phyloP scores from a whole-genome alignment of 1,140 invertebrate genomes.

The Drosophila setifemur region DNA sequence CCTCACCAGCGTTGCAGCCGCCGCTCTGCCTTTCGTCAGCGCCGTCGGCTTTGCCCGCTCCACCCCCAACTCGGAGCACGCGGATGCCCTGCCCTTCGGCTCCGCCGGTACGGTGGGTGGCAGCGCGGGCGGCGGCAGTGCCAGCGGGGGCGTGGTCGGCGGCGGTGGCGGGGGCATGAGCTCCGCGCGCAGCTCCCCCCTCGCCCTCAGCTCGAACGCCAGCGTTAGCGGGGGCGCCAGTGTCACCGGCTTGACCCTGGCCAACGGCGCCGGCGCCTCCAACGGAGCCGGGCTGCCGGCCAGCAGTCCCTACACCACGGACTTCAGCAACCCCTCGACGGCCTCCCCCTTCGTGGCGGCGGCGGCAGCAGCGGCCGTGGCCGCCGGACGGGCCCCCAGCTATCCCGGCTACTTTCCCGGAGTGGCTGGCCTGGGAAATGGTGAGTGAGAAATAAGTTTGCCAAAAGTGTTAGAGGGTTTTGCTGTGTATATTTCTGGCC shows the following conservation, averaged over 20 bases:
- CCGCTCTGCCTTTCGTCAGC: slow-evolving; percentile 70
- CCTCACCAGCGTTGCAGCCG: slow-evolving; percentile 66
- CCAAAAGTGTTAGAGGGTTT: too few relatives aligned
- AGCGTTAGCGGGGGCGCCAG: slow-evolving; percentile 70
- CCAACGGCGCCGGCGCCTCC: slow-evolving; percentile 70
- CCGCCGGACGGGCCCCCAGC: slow-evolving; percentile 70
- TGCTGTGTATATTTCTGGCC: too few relatives aligned
- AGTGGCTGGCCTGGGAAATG: slow-evolving; percentile 72
- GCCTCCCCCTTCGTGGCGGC: slow-evolving; percentile 73
- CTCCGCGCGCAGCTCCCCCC: slow-evolving; percentile 77
- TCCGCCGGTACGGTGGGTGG: slow-evolving; percentile 46
- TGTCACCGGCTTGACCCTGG: slow-evolving; percentile 57
- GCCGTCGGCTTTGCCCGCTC: slow-evolving; percentile 76
- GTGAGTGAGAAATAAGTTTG: slow-evolving; percentile 52
- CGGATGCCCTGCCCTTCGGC: slow-evolving; percentile 61
- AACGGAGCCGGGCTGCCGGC: slow-evolving; percentile 75
- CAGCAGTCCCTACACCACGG: slow-evolving; percentile 77
- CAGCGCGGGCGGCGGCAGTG: slow-evolving; percentile 55
- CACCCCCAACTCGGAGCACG: slow-evolving; percentile 77
- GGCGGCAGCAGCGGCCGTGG: slow-evolving; percentile 71
- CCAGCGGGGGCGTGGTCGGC: slow-evolving; percentile 38
- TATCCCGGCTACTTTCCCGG: slow-evolving; percentile 78
- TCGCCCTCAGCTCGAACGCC: slow-evolving; percentile 77
- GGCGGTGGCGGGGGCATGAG: slow-evolving; percentile 67
- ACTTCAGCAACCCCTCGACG: slow-evolving; percentile 74